Evolutionary conservation across 2,888 invertebrate species (phyloP).

Genomic region (Euzetes globulus): DNA sequence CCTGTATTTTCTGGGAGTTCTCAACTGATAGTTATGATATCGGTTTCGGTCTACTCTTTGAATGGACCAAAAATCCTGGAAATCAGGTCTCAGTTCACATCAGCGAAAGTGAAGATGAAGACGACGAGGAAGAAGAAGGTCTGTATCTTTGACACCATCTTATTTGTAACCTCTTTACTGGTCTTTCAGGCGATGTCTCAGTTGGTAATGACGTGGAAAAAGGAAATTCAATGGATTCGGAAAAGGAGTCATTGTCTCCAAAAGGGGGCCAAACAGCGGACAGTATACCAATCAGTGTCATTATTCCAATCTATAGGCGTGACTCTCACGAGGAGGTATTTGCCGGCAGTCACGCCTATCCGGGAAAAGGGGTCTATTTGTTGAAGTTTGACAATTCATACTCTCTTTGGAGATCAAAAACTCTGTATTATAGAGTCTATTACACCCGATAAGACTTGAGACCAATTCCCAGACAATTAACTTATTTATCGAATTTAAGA

Average conservation of each 20-base stretch:
- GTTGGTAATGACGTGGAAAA: constrained; percentile 33
- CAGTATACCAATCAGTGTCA: constrained; percentile 64
- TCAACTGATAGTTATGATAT: constrained; percentile 97
- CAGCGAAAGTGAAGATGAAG: constrained; percentile 86
- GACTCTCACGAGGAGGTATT: constrained; percentile 96
- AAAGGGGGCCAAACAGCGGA: constrained; percentile 41
- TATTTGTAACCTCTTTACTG: neutral
- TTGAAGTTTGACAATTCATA: constrained; percentile 99
- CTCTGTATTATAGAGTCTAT: constrained; percentile 95
- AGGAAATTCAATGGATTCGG: constrained; percentile 19
- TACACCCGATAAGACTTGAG: constrained; percentile 62
- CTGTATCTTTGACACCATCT: neutral
- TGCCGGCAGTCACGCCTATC: constrained; percentile 93
- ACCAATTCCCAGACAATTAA: neutral
- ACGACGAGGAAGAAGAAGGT: constrained; percentile 62
- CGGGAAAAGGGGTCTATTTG: constrained; percentile 93
- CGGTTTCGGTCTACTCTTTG: constrained; percentile 95
- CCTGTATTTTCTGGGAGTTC: constrained; percentile 96
- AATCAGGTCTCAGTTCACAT: constrained; percentile 86
- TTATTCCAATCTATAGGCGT: constrained; percentile 87
- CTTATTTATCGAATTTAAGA: neutral
- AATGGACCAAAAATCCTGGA: constrained; percentile 83
- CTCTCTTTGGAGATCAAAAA: constrained; percentile 97
- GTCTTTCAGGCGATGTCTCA: neutral
- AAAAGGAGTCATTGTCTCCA: constrained; percentile 4